These are phyloP conservation scores for Hydrophis major DNA, from an alignment of 2,797 vertebrate species.

Conservation along the genomic window DNA sequence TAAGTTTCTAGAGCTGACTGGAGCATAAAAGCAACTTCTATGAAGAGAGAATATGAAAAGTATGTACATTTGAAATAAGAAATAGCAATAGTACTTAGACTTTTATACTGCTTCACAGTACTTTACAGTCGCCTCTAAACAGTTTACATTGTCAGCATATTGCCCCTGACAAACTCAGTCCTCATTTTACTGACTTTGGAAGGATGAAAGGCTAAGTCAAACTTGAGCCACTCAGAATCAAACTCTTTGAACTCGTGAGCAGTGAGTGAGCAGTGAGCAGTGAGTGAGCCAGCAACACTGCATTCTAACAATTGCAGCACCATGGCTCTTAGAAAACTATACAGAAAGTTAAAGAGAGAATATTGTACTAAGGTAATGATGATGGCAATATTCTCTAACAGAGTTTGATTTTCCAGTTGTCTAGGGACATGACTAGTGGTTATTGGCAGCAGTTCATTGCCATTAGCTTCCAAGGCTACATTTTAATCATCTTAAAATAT, in stretches of 20 bases:
- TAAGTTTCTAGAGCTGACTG: background rate
- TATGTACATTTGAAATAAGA: background rate
- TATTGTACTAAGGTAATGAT: background rate
- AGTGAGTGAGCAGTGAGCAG: too few species aligned
- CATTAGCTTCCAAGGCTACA: background rate
- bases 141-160: too few species aligned
- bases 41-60: background rate
- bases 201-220: background rate
- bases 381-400: background rate
- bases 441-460: background rate
- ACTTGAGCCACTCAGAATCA: background rate
- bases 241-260: too few species aligned
- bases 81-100: background rate
- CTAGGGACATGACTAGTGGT: background rate
- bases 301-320: background rate
- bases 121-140: too few species aligned
- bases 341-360: background rate
- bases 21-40: background rate
- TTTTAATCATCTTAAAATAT: background rate
- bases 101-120: too few species aligned
- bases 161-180: too few species aligned
- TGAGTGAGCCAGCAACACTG: too few species aligned
- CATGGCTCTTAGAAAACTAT: background rate
- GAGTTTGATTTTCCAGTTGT: background rate
- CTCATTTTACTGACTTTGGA: background rate